A percentile compares a stretch with the other conserved stretches of the same genome.
These are phyloP conservation scores for Bambusicola thoracicus DNA, from an alignment of 2,113 vertebrate species.

Conservation along the genomic window DNA sequence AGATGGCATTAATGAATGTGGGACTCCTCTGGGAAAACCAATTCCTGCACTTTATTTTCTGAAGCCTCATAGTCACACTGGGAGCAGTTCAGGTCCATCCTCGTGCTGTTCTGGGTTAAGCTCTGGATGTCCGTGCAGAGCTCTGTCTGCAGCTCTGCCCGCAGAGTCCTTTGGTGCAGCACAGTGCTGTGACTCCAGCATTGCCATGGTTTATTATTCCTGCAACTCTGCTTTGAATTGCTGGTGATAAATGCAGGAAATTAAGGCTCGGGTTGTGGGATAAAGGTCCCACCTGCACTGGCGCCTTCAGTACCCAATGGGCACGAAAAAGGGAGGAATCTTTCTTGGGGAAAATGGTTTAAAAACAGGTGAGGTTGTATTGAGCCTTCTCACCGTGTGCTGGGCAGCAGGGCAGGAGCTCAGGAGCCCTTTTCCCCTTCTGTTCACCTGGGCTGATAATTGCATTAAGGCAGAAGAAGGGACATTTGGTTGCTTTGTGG, in stretches of 20 bases:
- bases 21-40: conserved; percentile 15
- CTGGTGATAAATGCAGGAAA: not conserved
- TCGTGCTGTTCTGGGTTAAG: not conserved
- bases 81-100: not conserved
- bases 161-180: too few relatives aligned
- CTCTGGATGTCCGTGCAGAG: not conserved
- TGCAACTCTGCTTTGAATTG: not conserved
- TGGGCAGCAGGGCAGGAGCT: not conserved
- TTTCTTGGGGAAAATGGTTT: fast-evolving
- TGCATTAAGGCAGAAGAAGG: not conserved
- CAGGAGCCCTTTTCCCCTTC: not conserved
- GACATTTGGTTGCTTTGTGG: not conserved
- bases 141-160: not conserved
- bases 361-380: fast-evolving
- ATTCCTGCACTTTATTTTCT: not conserved
- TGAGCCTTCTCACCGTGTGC: not conserved
- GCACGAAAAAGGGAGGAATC: not conserved
- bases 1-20: conserved; percentile 1
- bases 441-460: not conserved
- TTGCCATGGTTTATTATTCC: not conserved
- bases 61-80: not conserved
- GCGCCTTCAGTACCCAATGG: not conserved
- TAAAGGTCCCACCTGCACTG: not conserved
- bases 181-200: not conserved
- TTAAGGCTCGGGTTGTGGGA: not conserved